A percentile compares a stretch with the other conserved stretches of the same genome.
phyloP scores from a whole-genome alignment of 2,797 vertebrate genomes.

The Danio tinwini region DNA sequence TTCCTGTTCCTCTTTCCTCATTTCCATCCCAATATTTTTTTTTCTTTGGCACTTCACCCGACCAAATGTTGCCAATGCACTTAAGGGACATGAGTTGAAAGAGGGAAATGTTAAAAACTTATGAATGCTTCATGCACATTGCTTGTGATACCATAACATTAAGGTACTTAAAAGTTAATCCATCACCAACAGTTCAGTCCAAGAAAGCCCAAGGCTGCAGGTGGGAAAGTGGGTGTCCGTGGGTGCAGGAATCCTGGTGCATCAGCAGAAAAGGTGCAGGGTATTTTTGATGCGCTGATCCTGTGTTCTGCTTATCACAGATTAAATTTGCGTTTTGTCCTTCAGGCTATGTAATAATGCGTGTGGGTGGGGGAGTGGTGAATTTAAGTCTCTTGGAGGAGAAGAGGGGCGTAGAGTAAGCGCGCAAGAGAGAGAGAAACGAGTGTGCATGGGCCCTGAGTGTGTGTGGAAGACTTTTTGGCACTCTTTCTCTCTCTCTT shows the following conservation, averaged over 20 bases:
- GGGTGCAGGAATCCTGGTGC: conserved; percentile 75
- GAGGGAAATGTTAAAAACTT: conserved; percentile 82
- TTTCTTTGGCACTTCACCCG: conserved; percentile 80
- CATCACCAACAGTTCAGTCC: not conserved
- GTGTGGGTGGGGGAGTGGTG: conserved; percentile 36
- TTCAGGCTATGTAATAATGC: conserved; percentile 74
- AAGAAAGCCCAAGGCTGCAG: conserved; percentile 47
- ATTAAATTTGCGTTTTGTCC: conserved; percentile 81
- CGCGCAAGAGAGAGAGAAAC: conserved; percentile 48
- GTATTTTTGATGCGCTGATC: conserved; percentile 74
- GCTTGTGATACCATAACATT: conserved; percentile 76
- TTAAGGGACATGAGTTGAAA: conserved; percentile 82
- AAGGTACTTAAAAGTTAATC: conserved; percentile 57
- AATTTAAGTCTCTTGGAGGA: conserved; percentile 37
- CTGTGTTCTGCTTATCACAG: conserved; percentile 78
- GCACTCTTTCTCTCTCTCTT: conserved; percentile 60
- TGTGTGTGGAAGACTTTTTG: conserved; percentile 49
- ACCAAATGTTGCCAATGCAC: conserved; percentile 86
- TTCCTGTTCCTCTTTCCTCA: conserved; percentile 58
- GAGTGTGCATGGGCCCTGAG: conserved; percentile 32
- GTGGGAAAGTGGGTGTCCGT: conserved; percentile 45
- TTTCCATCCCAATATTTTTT: conserved; percentile 78
- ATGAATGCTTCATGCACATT: conserved; percentile 71
- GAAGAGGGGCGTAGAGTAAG: conserved; percentile 39
- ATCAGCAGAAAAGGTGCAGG: conserved; percentile 70